phyloP scores from a whole-genome alignment of 2,113 vertebrate genomes.

The Ciconia maguari region DNA sequence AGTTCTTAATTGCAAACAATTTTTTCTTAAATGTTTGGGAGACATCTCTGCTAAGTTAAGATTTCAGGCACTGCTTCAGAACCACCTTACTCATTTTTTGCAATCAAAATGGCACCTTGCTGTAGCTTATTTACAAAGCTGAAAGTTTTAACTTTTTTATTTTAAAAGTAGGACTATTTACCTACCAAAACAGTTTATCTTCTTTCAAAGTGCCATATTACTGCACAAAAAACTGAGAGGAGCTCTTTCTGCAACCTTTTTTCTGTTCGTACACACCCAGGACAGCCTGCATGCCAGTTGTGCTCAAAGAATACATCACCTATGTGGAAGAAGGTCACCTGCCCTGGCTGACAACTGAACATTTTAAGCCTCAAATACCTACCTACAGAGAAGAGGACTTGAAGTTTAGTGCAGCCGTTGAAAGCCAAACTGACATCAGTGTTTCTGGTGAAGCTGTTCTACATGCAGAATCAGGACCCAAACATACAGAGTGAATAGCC shows the following conservation, averaged over 20 bases:
- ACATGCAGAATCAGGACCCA: not conserved
- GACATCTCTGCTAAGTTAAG: not conserved
- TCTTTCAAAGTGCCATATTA: not conserved
- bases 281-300: not conserved
- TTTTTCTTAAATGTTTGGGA: not conserved
- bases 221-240: not conserved
- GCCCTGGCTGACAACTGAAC: not conserved
- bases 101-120: not conserved
- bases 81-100: not conserved
- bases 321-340: fast-evolving
- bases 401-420: not conserved
- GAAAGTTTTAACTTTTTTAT: not conserved
- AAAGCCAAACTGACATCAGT: not conserved
- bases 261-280: not conserved
- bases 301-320: not conserved
- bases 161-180: not conserved
- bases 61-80: not conserved
- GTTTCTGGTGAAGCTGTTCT: not conserved
- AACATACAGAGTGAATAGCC: not conserved
- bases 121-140: not conserved
- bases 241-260: not conserved
- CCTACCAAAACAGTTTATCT: not conserved
- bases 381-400: not conserved
- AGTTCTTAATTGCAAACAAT: not conserved
- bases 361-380: not conserved